Evolutionary conservation across 2,888 invertebrate species (phyloP).

Genomic region (Oscheius sp.): DNA sequence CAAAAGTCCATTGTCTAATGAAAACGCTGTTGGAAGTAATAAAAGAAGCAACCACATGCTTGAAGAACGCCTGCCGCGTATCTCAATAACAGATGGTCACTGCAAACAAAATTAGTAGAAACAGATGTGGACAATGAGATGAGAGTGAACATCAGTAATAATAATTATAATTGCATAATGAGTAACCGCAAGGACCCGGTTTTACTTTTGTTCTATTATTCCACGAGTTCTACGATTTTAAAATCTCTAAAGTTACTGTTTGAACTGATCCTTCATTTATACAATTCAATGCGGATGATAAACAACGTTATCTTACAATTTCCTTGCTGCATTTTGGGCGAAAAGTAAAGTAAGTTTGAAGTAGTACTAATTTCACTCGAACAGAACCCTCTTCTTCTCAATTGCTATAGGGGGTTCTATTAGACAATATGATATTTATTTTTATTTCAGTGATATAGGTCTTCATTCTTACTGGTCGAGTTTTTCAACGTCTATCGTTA

Average conservation of each 20-base stretch:
- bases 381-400: too few species aligned
- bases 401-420: too few species aligned
- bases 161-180: too few species aligned
- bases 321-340: constrained; percentile 6
- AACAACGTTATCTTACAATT: constrained; percentile 25
- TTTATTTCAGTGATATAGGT: background rate
- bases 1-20: constrained; percentile 11
- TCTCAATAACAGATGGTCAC: constrained; percentile 13
- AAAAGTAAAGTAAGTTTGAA: constrained; percentile 9
- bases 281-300: background rate
- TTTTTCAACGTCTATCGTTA: background rate
- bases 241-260: too few species aligned
- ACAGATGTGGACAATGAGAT: constrained; percentile 15
- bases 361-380: too few species aligned
- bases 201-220: too few species aligned
- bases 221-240: too few species aligned
- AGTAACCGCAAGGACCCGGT: too few species aligned
- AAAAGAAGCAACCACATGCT: background rate
- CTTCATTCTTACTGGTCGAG: background rate
- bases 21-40: background rate
- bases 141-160: too few species aligned
- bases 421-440: too few species aligned
- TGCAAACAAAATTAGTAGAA: constrained; percentile 2
- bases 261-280: constrained; percentile 12
- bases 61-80: constrained; percentile 9